These are phyloP conservation scores for Odontocolon sp. DNA, from an alignment of 2,888 invertebrate species.

Conservation along the genomic window DNA sequence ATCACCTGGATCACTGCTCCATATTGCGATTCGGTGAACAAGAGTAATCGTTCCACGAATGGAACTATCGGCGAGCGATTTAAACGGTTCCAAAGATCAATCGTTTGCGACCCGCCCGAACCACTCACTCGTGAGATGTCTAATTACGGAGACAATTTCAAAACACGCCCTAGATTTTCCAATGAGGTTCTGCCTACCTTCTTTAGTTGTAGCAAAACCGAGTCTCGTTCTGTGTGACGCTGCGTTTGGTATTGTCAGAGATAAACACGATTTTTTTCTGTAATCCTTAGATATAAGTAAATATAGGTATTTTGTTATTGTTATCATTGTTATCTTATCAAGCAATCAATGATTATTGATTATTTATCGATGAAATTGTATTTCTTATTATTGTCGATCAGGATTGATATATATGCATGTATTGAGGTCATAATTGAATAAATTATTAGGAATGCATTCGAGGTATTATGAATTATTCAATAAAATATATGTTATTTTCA, in stretches of 20 bases:
- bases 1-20: background rate
- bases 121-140: slow-evolving; percentile 38
- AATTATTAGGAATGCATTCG: slow-evolving; percentile 40
- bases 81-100: background rate
- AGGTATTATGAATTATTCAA: slow-evolving; percentile 52
- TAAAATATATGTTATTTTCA: background rate
- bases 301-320: no score
- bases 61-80: background rate
- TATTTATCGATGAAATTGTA: background rate
- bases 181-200: slow-evolving; percentile 3
- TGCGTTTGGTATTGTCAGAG: slow-evolving; percentile 8
- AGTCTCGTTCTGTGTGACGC: background rate
- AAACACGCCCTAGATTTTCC: slow-evolving; percentile 56
- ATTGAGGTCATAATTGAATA: slow-evolving; percentile 52
- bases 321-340: no score
- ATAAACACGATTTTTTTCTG: background rate
- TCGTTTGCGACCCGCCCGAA: slow-evolving; percentile 9
- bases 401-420: slow-evolving; percentile 21
- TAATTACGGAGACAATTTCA: slow-evolving; percentile 57
- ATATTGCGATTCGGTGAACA: slow-evolving; percentile 8
- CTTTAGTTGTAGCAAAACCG: slow-evolving; percentile 9
- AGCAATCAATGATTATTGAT: slow-evolving; percentile 16
- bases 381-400: slow-evolving; percentile 4
- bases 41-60: background rate
- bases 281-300: background rate